Base-by-base conservation (phyloP, 1,140 invertebrate genomes). In the Drosophila carrolli region DNA sequence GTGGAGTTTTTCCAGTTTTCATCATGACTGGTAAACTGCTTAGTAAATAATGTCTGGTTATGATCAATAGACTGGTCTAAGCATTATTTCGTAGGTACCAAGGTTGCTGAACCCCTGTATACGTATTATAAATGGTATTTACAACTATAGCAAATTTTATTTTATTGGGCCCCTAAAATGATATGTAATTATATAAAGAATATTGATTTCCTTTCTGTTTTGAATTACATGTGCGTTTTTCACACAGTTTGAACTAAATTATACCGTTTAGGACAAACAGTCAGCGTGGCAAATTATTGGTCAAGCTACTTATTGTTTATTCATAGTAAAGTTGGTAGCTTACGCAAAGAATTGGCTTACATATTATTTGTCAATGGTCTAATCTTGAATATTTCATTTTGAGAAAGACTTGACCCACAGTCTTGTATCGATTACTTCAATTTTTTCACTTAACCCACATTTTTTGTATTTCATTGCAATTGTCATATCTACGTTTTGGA, bases 1-100 rank as follows among this genome's bases (percentile, higher is more conserved):
- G 44, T 46, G 44, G 51, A 48, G 67, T 37, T 71, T 70, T 71
- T 58, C 67, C 65, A 71, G 65, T 58, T 58, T 38, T 58, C 43
- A 70, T 70, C 65, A 65, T 71, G 67, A 70, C 50, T 68, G 67
- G 67, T 50, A 71, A 47, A 35, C 10, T 16, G 37, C 16, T 65
- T 48, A n/a, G 46, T 50, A 50, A 27, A 65, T 37, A 11, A 37
- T 59, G 16, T 23, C 54, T 14, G 7, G 32, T 65, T 55, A 38
- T 55, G 50, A 29, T 7, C 13, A 29, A 60, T n/a, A 19, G 9
- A 46, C 5, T 29, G 40, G 44, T 44, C 37, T 29, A 66, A 47
- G 44, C 60, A 68, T 66, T 53, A 11, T 27, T 37, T 35, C 4
- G n/a, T 44, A 14, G 19, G 9, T 23, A 11, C 32, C 7, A 63